A percentile compares a stretch with the other conserved stretches of the same genome.
These are phyloP conservation scores for Diplosoma virens DNA, from an alignment of 23 tunicate genomes.

Conservation along the genomic window DNA sequence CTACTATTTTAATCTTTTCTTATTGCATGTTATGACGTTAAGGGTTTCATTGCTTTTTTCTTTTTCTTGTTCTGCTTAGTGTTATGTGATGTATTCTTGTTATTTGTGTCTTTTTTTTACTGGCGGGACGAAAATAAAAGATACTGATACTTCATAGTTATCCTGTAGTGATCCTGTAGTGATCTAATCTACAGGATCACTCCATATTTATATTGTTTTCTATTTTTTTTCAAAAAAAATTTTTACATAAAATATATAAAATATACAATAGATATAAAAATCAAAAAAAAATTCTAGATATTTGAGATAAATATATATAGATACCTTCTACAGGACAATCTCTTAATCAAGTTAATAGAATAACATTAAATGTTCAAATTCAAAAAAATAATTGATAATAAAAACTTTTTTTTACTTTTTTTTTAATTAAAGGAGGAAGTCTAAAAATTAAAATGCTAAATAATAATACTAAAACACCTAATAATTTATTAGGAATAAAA, in stretches of 20 bases:
- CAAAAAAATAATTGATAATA: neutral
- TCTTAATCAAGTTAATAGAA: slow-evolving; percentile 14
- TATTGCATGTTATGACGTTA: too few species aligned
- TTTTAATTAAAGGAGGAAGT: neutral
- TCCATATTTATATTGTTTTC: too few species aligned
- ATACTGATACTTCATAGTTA: too few species aligned
- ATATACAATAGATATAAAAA: neutral
- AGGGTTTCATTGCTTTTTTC: too few species aligned
- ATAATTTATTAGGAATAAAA: slow-evolving; percentile 24
- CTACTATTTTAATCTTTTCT: too few species aligned
- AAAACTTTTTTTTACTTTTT: neutral
- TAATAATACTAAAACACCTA: neutral
- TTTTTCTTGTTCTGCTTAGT: too few species aligned
- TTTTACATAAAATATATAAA: neutral
- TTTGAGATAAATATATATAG: neutral
- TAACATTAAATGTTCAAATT: slow-evolving; percentile 4
- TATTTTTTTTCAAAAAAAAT: too few species aligned
- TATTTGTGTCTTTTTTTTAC: too few species aligned
- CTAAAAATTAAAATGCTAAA: slow-evolving; percentile 1
- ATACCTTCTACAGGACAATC: neutral
- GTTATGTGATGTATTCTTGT: too few species aligned
- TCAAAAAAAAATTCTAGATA: slow-evolving; percentile 1
- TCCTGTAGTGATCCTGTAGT: too few species aligned
- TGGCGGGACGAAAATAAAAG: too few species aligned
- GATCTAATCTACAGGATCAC: too few species aligned